Evolutionary conservation across 2,797 vertebrate species (phyloP).

Genomic region (Morelia viridis): DNA sequence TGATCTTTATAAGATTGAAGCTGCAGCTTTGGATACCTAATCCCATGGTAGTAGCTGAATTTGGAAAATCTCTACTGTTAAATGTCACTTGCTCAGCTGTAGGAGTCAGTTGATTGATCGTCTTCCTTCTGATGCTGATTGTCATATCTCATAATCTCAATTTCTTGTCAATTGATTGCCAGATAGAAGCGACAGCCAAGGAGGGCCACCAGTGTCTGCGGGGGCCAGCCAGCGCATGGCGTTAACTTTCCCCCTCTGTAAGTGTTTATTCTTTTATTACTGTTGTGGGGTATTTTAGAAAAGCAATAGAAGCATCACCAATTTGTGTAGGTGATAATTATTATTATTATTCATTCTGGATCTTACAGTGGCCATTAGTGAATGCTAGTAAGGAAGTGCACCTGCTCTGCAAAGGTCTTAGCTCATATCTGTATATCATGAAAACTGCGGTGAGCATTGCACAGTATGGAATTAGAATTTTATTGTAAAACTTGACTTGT

Average conservation of each 20-base stretch:
- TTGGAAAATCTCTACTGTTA: conserved; percentile 10
- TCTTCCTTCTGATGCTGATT: conserved; percentile 55
- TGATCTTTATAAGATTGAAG: conserved; percentile 20
- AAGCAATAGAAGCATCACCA: background rate
- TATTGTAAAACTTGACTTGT: background rate
- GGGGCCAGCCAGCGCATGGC: conserved; percentile 72
- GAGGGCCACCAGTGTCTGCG: conserved; percentile 70
- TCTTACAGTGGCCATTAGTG: background rate
- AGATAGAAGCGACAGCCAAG: conserved; percentile 74
- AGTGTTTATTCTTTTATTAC: conserved; percentile 67
- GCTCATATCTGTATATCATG: background rate
- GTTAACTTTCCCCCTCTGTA: conserved; percentile 73
- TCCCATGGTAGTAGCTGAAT: conserved; percentile 10
- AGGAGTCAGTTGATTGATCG: conserved; percentile 52
- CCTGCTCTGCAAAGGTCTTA: background rate
- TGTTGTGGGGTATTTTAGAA: conserved; percentile 47
- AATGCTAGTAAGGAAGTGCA: background rate
- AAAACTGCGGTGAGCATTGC: background rate
- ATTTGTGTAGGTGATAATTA: background rate
- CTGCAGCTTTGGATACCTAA: conserved; percentile 13
- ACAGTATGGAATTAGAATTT: background rate
- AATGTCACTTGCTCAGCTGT: conserved; percentile 11
- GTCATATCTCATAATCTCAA: conserved; percentile 69
- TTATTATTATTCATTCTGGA: background rate
- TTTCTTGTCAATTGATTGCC: conserved; percentile 75